Conservation (phyloP, 2,113 vertebrate genomes). For the Hydropotes inermis region DNA sequence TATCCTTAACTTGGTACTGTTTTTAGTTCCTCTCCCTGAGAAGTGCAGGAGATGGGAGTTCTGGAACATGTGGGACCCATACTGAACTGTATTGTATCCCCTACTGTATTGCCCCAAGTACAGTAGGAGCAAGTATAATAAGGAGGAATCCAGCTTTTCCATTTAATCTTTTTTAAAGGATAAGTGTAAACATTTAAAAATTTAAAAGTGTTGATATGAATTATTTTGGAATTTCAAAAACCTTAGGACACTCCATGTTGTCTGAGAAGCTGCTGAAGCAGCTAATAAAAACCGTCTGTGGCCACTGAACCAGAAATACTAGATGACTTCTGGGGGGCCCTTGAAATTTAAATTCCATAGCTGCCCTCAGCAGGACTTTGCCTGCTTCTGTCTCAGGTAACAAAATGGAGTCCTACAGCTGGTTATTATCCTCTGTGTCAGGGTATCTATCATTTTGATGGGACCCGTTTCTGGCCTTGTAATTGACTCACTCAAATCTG, state of each 20-base stretch:
- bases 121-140: not conserved
- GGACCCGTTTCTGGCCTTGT: not conserved
- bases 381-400: not conserved
- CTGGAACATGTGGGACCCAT: not conserved
- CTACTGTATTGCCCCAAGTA: fast-evolving
- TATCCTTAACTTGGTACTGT: not conserved
- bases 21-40: not conserved
- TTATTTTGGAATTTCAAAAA: not conserved
- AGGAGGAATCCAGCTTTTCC: not conserved
- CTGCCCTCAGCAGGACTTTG: not conserved
- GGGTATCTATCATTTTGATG: not conserved
- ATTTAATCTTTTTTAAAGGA: not conserved
- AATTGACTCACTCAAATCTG: not conserved
- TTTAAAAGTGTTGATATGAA: not conserved
- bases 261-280: not conserved
- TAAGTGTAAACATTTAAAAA: not conserved
- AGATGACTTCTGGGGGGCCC: not conserved
- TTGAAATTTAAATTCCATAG: not conserved
- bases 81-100: not conserved
- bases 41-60: not conserved
- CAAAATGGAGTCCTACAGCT: not conserved
- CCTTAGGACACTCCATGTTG: not conserved
- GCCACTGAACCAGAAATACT: too few species aligned
- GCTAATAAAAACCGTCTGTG: not conserved
- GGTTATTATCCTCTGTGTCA: not conserved